Evolutionary conservation across 2,888 invertebrate species (phyloP), one percentile per base, ranked within the genome.

Genomic region (Eristalis pertinax): DNA sequence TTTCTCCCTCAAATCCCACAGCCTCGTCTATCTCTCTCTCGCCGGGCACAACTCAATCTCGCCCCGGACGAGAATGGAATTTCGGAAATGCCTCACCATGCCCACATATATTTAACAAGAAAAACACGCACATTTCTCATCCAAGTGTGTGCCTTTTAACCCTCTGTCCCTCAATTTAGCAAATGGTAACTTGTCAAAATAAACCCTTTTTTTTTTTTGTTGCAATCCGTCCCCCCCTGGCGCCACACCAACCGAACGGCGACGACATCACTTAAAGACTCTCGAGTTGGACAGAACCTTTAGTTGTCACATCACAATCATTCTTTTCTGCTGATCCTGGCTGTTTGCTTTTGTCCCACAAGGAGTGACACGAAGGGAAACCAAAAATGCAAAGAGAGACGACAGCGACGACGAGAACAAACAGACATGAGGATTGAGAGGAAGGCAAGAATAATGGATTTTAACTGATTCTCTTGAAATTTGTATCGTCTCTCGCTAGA

Each of bases 101-200:
- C 83, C 78, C n/a, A n/a, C n/a, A 86, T 74, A 86, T 83, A 74
- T 65, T 79, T 70, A 75, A 67, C 41, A 64, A 63, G 22, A 32
- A 70, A 83, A 72, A 79, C 70, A 70, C 70, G 62, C 62, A 83
- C 68, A 81, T 81, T 81, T 81, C 80, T 84, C 80, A 80, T 75
- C 65, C 63, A 63, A 64, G 68, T 73, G 35, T 73, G 35, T 67
- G 65, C 85, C 77, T 78, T 74, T 82, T 64, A 74, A 82, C 73
- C 86, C 86, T 32, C 32, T 78, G 50, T 74, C 67, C 80, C 56
- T 69, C 78, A 78, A 83, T 83, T 78, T 75, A 35, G 68, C 83
- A 87, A 83, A 83, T 79, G 84, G 87, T 79, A 87, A 84, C 79
- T 83, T 79, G 86, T 87, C 83, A 84, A 72, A 68, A 62, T 65